phyloP scores from a whole-genome alignment of 1,140 invertebrate genomes.

The Ceratosolen fusciceps region DNA sequence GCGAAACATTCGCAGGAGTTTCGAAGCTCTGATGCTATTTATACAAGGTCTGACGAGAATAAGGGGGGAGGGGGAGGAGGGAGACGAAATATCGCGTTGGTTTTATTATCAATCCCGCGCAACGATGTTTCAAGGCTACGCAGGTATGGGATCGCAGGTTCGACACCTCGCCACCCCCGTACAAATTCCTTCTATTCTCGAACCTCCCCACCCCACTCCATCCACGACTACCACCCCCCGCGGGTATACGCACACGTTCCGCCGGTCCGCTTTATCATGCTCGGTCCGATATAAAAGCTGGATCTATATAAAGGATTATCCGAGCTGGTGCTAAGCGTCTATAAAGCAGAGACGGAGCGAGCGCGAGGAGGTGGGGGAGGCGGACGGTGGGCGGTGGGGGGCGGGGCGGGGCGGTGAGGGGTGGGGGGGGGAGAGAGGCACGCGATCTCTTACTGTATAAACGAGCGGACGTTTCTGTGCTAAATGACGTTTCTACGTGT shows the following conservation, averaged over 20 bases:
- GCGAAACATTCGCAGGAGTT: too few species aligned
- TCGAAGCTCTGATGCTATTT: too few species aligned
- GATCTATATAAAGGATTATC: constrained; percentile 45
- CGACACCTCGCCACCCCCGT: constrained; percentile 19
- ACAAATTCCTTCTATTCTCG: constrained; percentile 12
- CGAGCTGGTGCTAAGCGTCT: constrained; percentile 30
- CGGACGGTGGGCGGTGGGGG: background rate
- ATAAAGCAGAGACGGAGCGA: constrained; percentile 12
- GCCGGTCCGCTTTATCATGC: constrained; percentile 43
- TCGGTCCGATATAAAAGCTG: constrained; percentile 22
- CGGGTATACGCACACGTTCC: too few species aligned
- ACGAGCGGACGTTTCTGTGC: constrained; percentile 35
- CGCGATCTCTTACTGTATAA: constrained; percentile 16
- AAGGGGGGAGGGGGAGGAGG: too few species aligned
- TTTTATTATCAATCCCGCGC: constrained; percentile 10
- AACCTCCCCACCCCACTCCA: too few species aligned
- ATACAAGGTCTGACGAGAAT: too few species aligned
- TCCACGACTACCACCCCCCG: too few species aligned
- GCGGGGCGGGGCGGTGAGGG: background rate
- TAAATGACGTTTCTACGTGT: constrained; percentile 48
- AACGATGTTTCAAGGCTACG: background rate
- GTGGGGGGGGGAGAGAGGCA: background rate
- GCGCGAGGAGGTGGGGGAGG: background rate
- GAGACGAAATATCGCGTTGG: background rate
- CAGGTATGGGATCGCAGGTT: constrained; percentile 14